Percentiles rank a stretch among this genome's conserved stretches.
Evolutionary conservation across 2,888 invertebrate species (phyloP).

Genomic region (Pharmacophagus antenor): DNA sequence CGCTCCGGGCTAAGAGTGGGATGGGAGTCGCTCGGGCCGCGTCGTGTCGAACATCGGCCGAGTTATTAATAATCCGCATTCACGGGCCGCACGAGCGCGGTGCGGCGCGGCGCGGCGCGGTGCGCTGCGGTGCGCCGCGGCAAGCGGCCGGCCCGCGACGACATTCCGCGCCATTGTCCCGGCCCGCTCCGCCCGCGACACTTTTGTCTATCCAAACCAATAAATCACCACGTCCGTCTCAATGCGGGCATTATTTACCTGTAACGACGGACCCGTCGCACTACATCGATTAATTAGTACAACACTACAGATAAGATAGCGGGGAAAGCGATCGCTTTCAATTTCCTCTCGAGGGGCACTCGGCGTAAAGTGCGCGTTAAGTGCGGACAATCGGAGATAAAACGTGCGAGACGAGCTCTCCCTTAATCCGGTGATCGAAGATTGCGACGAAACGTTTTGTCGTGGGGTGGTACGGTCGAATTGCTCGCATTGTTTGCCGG

Average conservation of each 20-base stretch:
- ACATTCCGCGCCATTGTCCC: constrained; percentile 77
- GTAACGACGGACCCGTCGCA: constrained; percentile 67
- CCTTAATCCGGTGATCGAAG: constrained; percentile 81
- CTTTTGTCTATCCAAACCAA: constrained; percentile 78
- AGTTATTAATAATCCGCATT: constrained; percentile 80
- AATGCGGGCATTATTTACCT: constrained; percentile 74
- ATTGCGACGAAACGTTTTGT: constrained; percentile 81
- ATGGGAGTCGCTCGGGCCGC: constrained; percentile 51
- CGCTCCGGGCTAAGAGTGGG: constrained; percentile 64
- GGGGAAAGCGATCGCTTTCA: constrained; percentile 80
- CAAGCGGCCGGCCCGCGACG: constrained; percentile 67
- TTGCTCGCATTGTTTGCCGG: constrained; percentile 69
- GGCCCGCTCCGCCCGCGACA: constrained; percentile 73
- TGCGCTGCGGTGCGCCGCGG: no score
- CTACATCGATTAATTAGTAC: constrained; percentile 79
- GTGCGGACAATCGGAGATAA: constrained; percentile 81
- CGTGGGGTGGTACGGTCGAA: constrained; percentile 73
- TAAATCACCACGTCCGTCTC: constrained; percentile 73
- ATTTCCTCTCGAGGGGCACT: constrained; percentile 80
- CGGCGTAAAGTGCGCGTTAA: constrained; percentile 79
- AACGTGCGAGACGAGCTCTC: constrained; percentile 77
- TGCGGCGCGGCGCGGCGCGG: no score
- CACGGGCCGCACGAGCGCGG: constrained; percentile 73
- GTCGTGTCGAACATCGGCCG: constrained; percentile 51
- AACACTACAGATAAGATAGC: constrained; percentile 78